Base-by-base conservation (phyloP, 2,797 vertebrate genomes). In the Cheirogaleus major region DNA sequence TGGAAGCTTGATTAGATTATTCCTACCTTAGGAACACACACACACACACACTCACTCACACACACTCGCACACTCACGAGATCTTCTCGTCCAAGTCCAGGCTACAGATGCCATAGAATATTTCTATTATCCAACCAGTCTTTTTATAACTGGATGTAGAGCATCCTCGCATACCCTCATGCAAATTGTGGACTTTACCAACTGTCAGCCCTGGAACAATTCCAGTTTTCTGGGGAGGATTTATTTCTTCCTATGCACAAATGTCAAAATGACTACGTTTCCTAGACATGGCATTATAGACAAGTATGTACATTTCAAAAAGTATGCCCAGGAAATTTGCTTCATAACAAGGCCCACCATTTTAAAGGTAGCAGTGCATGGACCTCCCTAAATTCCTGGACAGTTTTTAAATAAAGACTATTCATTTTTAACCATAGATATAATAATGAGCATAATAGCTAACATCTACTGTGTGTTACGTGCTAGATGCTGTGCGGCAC, bases 151-250 rank as follows among this genome's bases (percentile, higher is more conserved):
- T 72, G 43, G 30, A 65, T 70, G 22, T 52, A 50, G 41, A 92
- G n/a, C 48, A 93, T 75, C n/a, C 41, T 95, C 41, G 52, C 59
- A 81, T 55, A 87, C 38, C 70, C 57, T 85, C 55, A 78, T 78
- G 84, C n/a, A 96, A 92, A 94, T 59, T 91, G 75, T 93, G 61
- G 41, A 91, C 72, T 95, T 93, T 32, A 72, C 52, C 75, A 96
- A 83, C 70, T 91, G 91, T 45, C 11, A 13, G 8, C 35, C 50
- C n/a, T 73, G 84, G 73, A 92, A 45, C 20, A 78, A 76, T 70
- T 96, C 87, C 87, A 91, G 30, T 27, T 93, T 95, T 9, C 79
- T 43, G 7, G 38, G 45, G 78, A 80, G 59, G 55, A 88, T 69
- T 93, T 89, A 86, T 92, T 88, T 45, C 38, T 89, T 96, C 59